Conservation (phyloP, 2,888 invertebrate species). For the Phalangium opilio region DNA sequence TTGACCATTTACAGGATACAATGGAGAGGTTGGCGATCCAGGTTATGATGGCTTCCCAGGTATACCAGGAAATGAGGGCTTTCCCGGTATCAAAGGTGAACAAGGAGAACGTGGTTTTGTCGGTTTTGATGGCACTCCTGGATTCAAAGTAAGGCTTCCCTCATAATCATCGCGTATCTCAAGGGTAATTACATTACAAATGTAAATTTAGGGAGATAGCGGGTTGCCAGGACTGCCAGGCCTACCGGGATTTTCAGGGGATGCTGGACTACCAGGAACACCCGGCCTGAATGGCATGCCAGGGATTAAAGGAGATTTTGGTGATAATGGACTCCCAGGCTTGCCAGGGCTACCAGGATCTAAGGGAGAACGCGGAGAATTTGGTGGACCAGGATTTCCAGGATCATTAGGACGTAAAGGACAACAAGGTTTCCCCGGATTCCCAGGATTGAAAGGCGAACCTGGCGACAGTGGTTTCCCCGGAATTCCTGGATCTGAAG, state of each 20-base stretch:
- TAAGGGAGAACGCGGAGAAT: slow-evolving; percentile 8
- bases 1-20: slow-evolving; percentile 3
- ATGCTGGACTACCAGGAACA: no score
- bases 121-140: slow-evolving; percentile 11
- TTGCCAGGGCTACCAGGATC: not conserved
- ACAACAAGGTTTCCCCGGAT: not conserved
- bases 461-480: not conserved
- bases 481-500: slow-evolving; percentile 8
- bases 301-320: no score
- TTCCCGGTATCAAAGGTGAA: slow-evolving; percentile 14
- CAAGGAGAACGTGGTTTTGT: slow-evolving; percentile 12
- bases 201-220: no score
- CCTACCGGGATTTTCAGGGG: no score
- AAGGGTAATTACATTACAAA: no score
- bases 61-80: slow-evolving; percentile 10
- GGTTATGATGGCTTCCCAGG: slow-evolving; percentile 10
- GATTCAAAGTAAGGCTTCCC: slow-evolving; percentile 1
- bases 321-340: no score
- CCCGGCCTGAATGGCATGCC: no score
- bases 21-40: slow-evolving; percentile 8
- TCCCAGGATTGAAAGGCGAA: not conserved
- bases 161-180: no score
- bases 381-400: slow-evolving; percentile 39
- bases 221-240: no score
- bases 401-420: no score